A percentile compares a stretch with the other conserved stretches of the same genome.
These are phyloP conservation scores for Cathartes aura DNA, from an alignment of 2,113 vertebrate genomes.

Conservation along the genomic window DNA sequence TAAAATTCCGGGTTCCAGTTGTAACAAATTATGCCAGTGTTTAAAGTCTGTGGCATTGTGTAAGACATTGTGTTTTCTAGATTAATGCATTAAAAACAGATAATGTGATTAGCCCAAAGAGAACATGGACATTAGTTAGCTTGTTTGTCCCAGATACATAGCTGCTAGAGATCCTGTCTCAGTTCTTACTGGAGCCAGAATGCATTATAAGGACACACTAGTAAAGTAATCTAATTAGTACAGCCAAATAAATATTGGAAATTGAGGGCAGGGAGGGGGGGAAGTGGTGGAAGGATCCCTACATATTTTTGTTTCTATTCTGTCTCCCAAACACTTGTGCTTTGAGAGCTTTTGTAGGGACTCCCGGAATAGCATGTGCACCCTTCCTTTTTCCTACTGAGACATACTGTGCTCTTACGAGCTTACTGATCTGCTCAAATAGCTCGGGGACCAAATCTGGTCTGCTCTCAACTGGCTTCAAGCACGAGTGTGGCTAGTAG, in stretches of 20 bases:
- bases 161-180: neutral
- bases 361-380: neutral
- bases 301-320: neutral
- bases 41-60: neutral
- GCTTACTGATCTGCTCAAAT: neutral
- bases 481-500: neutral
- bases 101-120: neutral
- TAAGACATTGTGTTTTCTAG: neutral
- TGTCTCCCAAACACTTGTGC: neutral
- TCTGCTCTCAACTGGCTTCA: neutral
- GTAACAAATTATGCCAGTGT: neutral
- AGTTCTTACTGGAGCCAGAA: neutral
- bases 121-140: neutral
- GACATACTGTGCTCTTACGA: neutral
- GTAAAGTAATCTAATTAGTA: neutral
- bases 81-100: neutral
- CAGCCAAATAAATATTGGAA: neutral
- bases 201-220: neutral
- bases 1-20: neutral
- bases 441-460: neutral
- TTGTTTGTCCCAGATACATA: neutral
- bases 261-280: fast-evolving
- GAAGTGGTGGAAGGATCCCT: neutral
- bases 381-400: neutral
- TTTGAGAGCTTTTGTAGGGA: neutral